Conservation (phyloP, 2,888 invertebrate genomes). For the Temnothorax unifasciatus region DNA sequence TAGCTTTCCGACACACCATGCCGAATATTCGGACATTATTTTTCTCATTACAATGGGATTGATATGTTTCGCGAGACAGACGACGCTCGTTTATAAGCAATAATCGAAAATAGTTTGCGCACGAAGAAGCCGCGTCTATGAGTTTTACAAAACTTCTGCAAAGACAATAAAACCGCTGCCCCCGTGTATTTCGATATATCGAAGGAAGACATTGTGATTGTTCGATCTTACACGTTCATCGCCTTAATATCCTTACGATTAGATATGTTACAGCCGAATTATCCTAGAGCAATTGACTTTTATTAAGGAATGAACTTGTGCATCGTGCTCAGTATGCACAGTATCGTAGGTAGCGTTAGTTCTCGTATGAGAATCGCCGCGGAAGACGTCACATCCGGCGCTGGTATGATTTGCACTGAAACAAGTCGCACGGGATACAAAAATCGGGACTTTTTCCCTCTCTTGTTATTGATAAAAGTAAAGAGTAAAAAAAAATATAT, state of each 20-base stretch:
- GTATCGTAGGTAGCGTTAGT: constrained; percentile 74
- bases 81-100: constrained; percentile 73
- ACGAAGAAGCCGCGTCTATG: constrained; percentile 78
- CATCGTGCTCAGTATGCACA: constrained; percentile 79
- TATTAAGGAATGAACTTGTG: constrained; percentile 83
- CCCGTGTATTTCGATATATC: constrained; percentile 78
- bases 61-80: constrained; percentile 67
- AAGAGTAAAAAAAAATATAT: not conserved
- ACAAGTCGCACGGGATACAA: constrained; percentile 54
- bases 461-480: not conserved
- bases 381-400: constrained; percentile 74
- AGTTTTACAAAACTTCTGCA: constrained; percentile 76
- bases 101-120: constrained; percentile 77
- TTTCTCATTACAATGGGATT: constrained; percentile 51
- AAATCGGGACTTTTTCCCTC: not conserved
- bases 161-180: constrained; percentile 77
- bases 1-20: constrained; percentile 52
- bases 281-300: constrained; percentile 84
- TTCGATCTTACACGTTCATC: constrained; percentile 72
- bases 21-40: constrained; percentile 31
- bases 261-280: constrained; percentile 72
- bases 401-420: constrained; percentile 79
- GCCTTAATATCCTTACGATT: constrained; percentile 54
- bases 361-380: constrained; percentile 75
- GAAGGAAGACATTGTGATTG: constrained; percentile 79